These are phyloP conservation scores for Leptocoma aspasia DNA, from an alignment of 2,113 vertebrate species.

Conservation along the genomic window DNA sequence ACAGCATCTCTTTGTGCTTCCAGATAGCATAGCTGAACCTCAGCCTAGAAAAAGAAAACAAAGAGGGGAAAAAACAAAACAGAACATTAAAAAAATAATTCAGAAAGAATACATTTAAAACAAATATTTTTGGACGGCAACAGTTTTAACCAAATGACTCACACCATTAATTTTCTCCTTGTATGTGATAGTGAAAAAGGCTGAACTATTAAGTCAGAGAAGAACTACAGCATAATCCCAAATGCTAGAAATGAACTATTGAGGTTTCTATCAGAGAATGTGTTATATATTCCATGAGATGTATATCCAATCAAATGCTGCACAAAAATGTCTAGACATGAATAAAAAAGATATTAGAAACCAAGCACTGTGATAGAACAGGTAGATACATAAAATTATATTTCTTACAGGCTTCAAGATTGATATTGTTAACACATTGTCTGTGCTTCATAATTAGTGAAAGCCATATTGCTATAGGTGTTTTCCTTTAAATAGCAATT, in stretches of 20 bases:
- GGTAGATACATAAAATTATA: not conserved
- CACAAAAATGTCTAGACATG: not conserved
- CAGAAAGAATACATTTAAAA: conserved; percentile 59
- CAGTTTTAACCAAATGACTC: conserved; percentile 13
- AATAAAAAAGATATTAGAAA: not conserved
- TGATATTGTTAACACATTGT: not conserved
- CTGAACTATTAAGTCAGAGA: not conserved
- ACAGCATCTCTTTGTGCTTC: conserved; percentile 88
- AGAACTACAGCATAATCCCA: not conserved
- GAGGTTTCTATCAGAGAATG: conserved; percentile 31
- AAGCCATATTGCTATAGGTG: not conserved
- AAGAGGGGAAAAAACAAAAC: not conserved
- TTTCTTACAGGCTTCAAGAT: not conserved
- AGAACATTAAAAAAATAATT: conserved; percentile 13
- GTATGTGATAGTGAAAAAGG: not conserved
- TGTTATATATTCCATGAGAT: not conserved
- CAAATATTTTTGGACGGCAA: conserved; percentile 22
- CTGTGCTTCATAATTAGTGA: not conserved
- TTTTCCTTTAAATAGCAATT: conserved; percentile 67
- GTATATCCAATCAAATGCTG: not conserved
- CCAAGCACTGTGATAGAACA: not conserved
- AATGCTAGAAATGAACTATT: conserved; percentile 17
- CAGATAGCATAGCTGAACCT: conserved; percentile 80
- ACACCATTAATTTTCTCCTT: not conserved
- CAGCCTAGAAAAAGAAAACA: conserved; percentile 77